Base-by-base conservation (phyloP, 2,797 vertebrate species). In the Rousettus madagascariensis region DNA sequence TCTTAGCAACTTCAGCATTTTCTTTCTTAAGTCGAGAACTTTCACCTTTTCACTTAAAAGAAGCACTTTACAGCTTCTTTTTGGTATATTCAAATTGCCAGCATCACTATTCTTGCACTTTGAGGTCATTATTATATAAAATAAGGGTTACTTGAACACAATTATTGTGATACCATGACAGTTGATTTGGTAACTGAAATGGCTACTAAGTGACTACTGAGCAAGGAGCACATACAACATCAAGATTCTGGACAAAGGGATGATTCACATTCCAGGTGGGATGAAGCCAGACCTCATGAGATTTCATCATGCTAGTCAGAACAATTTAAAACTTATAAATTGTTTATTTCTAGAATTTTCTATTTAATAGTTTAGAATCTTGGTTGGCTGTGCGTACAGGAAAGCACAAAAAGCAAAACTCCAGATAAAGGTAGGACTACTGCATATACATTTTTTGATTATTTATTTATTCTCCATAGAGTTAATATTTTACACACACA, bases 401-500 rank as follows among this genome's bases (percentile, higher is more conserved):
- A 82, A 63, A 49, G 7, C n/a, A 66, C 33, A 55, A 26, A 77
- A 38, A 53, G 13, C 51, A 77, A 55, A 36, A 55, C 49, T 12
- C 51, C 33, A 36, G 12, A 38, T 55, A 55, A 77, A 13, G 20
- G 51, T 30, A n/a, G 33, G 5, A 36, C 7, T 55, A 24, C 49
- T 36, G 13, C 24, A n/a, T 16, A 30, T 16, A 22, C 11, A 43
- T 28, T n/a, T 15, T n/a, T 5, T 71, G 19, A 53, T 66, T 3
- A 69, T 46, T 90, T 68, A 57, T 72, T 88, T 53, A 65, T 66
- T 86, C 12, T 68, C 15, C 20, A 15, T 41, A 65, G 87, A 90
- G 55, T 66, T 57, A 10, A 38, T 53, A 49, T 46, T 77, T 13
- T 3, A 65, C 33, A 46, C 13, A 46, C 13, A 46, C 46, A 46